Evolutionary conservation across 2,797 vertebrate genomes (phyloP), one percentile per base, ranked within the genome.

Genomic region (Clarias pachynema): DNA sequence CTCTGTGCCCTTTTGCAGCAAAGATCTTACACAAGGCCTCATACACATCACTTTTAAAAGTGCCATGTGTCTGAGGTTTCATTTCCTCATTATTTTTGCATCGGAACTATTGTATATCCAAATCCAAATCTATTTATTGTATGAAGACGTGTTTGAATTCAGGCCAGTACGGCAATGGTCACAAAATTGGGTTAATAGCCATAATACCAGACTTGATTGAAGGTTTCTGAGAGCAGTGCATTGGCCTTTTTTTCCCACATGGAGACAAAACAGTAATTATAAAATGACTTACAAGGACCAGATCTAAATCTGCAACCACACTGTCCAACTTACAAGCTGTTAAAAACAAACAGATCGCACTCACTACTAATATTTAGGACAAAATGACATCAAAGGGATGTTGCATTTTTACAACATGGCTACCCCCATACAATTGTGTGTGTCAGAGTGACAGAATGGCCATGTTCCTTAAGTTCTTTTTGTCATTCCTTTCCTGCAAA

Each of bases 351-450:
- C 85, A 82, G 37, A 72, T 60, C 72, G 65, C 82, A 49, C 84
- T 29, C 66, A 34, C 24, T 68, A 86, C 80, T 49, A 81, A 56
- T 87, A 31, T 63, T 14, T 81, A n/a, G 15, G 79, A 68, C 34
- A 16, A 37, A 59, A 86, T 83, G 53, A 78, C 81, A 85, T 72
- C 65, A 77, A 70, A 88, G 85, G 57, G 74, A 70, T 68, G 63
- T 79, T 69, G 79, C 65, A 49, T 63, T 89, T 74, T 87, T 91
- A 94, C 90, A 91, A 92, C 93, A 92, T 93, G 91, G 92, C 91
- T 86, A 75, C 85, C 69, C 84, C 79, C 85, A 92, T 89, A 75
- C 88, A 87, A 91, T 91, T 93, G 91, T 93, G 80, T 66, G 77
- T 86, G 44, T 89, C 90, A 92, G 88, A 85, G 88, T 91, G 91